Evolutionary conservation across 2,797 vertebrate species (phyloP).

Genomic region (Strix occidentalis): DNA sequence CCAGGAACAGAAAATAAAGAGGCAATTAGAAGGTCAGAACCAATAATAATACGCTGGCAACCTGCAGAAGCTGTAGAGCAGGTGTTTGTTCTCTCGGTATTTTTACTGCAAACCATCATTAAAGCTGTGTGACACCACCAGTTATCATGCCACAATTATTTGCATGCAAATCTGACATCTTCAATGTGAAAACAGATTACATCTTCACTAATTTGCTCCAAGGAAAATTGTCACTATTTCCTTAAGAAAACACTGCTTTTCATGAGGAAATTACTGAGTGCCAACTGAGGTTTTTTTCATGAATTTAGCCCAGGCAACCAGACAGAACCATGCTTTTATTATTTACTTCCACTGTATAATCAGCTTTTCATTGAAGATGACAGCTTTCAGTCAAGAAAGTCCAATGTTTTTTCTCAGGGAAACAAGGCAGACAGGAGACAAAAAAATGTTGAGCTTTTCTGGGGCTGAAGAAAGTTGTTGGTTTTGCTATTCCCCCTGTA

Average conservation of each 20-base stretch:
- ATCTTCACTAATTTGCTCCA: constrained; percentile 24
- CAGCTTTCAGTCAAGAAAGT: constrained; percentile 48
- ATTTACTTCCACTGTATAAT: constrained; percentile 55
- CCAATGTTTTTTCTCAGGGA: background rate
- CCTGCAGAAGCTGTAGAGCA: background rate
- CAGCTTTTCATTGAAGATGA: constrained; percentile 58
- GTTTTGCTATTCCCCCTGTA: background rate
- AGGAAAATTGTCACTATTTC: constrained; percentile 36
- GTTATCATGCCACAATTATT: constrained; percentile 1
- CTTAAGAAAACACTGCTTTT: constrained; percentile 37
- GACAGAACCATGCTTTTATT: constrained; percentile 39
- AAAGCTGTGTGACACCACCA: background rate
- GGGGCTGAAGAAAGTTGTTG: background rate
- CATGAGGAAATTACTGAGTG: constrained; percentile 22
- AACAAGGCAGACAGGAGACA: background rate
- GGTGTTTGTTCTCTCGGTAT: background rate
- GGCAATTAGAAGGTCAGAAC: constrained; percentile 69
- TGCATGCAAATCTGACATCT: constrained; percentile 18
- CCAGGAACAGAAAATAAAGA: constrained; percentile 49
- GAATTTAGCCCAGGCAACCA: constrained; percentile 42
- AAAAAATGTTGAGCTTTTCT: background rate
- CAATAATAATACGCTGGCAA: constrained; percentile 38
- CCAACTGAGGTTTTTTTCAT: background rate
- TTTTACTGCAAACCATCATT: constrained; percentile 23
- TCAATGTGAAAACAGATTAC: constrained; percentile 23